Percentiles rank a stretch among this genome's conserved stretches.
These are phyloP conservation scores for Porites lobata DNA, from an alignment of 92 coral and sea anemone species.

Conservation along the genomic window DNA sequence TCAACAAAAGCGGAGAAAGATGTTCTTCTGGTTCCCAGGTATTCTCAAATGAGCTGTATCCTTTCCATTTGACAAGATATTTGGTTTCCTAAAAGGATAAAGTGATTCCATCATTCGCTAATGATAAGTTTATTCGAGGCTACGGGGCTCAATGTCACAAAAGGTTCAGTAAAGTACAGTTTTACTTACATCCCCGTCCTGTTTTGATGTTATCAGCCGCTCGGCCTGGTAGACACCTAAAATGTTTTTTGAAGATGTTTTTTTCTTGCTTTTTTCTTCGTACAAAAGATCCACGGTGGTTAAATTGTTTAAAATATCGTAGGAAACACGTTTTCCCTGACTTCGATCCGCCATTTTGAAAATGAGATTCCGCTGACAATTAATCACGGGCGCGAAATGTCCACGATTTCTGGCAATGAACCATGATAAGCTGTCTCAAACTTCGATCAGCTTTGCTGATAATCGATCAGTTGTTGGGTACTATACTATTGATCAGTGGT, in stretches of 20 bases:
- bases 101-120: too few relatives aligned
- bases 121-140: neutral
- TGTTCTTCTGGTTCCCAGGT: conserved; percentile 52
- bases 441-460: too few relatives aligned
- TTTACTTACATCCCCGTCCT: neutral
- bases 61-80: conserved; percentile 47
- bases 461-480: too few relatives aligned
- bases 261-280: neutral
- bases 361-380: too few relatives aligned
- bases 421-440: too few relatives aligned
- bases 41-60: conserved; percentile 32
- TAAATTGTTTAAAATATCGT: neutral
- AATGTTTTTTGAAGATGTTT: neutral
- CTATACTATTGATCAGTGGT: too few relatives aligned
- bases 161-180: neutral
- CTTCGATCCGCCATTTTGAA: too few relatives aligned
- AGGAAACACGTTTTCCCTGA: neutral
- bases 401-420: too few relatives aligned
- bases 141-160: neutral
- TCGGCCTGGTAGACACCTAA: too few relatives aligned
- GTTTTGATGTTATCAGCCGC: too few relatives aligned
- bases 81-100: conserved; percentile 17
- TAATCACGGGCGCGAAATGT: too few relatives aligned
- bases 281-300: neutral
- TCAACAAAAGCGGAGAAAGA: conserved; percentile 25